Evolutionary conservation across 2,888 invertebrate genomes (phyloP).

Genomic region (Adineta ricciae): DNA sequence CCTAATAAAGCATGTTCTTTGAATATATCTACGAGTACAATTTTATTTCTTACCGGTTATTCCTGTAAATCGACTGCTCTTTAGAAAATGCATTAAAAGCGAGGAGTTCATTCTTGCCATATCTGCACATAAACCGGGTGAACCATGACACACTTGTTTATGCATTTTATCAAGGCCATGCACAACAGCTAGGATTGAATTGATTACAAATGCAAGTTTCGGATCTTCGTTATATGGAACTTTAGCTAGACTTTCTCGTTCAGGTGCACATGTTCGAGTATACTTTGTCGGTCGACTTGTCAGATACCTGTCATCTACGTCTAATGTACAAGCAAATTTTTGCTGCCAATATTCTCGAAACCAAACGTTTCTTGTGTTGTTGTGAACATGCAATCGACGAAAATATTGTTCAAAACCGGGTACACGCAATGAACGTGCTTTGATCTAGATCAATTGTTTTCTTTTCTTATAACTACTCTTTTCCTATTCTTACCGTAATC

Average conservation of each 20-base stretch:
- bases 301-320: neutral
- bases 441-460: neutral
- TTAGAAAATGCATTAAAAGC: constrained; percentile 58
- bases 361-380: constrained; percentile 62
- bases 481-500: constrained; percentile 13
- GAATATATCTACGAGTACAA: no score
- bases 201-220: constrained; percentile 68
- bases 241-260: neutral
- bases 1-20: constrained; percentile 32
- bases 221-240: constrained; percentile 54
- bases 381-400: constrained; percentile 56
- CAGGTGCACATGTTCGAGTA: neutral
- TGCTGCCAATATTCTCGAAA: constrained; percentile 69
- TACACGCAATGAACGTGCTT: constrained; percentile 57
- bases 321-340: constrained; percentile 58
- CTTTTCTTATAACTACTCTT: constrained; percentile 37
- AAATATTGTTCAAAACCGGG: constrained; percentile 58
- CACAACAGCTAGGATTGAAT: constrained; percentile 66
- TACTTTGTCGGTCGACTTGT: neutral
- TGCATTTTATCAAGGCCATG: constrained; percentile 65
- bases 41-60: constrained; percentile 50
- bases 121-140: constrained; percentile 56
- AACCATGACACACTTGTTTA: constrained; percentile 48
- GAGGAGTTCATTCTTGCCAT: constrained; percentile 65
- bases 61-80: constrained; percentile 61